A percentile compares a stretch with the other conserved stretches of the same genome.
Conservation (phyloP, 2,113 vertebrate species). For the Datnioides undecimradiatus region DNA sequence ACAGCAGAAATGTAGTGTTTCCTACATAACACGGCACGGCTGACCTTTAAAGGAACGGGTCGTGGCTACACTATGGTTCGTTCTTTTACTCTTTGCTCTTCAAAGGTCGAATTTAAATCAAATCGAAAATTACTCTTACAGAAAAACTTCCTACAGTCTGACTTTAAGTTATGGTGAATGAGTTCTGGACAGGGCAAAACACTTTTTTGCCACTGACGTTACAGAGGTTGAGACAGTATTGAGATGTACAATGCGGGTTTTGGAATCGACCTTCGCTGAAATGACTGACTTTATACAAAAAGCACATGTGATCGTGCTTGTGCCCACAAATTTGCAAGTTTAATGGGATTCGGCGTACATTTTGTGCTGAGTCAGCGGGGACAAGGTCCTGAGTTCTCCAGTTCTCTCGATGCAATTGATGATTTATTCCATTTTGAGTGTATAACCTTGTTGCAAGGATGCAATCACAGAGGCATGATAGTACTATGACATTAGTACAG, state of each 20-base stretch:
- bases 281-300: too few species aligned
- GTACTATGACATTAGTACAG: too few species aligned
- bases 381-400: not conserved
- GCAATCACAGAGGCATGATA: too few species aligned
- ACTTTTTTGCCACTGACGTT: too few species aligned
- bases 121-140: slow-evolving; percentile 11
- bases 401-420: not conserved
- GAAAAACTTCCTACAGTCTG: too few species aligned
- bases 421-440: not conserved
- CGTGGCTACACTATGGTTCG: too few species aligned
- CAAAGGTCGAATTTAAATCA: slow-evolving; percentile 34
- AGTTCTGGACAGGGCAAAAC: not conserved
- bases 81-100: not conserved
- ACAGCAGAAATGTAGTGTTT: not conserved
- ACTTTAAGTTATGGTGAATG: rapidly evolving
- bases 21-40: not conserved
- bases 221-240: too few species aligned
- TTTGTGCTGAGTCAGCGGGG: not conserved
- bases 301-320: not conserved
- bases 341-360: not conserved
- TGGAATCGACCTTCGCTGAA: too few species aligned
- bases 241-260: too few species aligned
- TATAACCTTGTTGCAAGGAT: not conserved
- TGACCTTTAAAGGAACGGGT: not conserved
- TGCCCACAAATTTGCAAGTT: not conserved